phyloP scores from a whole-genome alignment of 2,888 invertebrate genomes.

The Clostera curtula region DNA sequence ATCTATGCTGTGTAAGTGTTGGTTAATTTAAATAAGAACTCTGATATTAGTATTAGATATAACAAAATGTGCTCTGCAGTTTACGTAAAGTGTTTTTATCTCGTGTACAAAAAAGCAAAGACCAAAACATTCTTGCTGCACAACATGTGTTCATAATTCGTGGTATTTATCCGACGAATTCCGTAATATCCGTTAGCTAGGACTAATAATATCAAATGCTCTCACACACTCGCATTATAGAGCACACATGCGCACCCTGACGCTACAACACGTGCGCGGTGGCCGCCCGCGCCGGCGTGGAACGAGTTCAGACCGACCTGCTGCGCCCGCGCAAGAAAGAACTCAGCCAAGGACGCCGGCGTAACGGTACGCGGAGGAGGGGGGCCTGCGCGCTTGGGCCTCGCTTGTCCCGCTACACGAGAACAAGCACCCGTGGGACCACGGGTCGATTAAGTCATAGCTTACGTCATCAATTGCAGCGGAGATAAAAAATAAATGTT shows the following conservation, averaged over 20 bases:
- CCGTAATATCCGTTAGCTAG: conserved; percentile 73
- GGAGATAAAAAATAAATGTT: background rate
- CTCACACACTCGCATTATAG: conserved; percentile 28
- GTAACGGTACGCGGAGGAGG: conserved; percentile 53
- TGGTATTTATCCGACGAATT: conserved; percentile 59
- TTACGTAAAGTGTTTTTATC: too few species aligned
- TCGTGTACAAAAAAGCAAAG: background rate
- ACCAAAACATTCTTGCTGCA: conserved; percentile 11
- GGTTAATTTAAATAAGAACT: too few species aligned
- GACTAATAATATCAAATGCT: conserved; percentile 60
- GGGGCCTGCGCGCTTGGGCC: conserved; percentile 9
- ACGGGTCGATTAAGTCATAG: conserved; percentile 12
- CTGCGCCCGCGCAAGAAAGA: conserved; percentile 67
- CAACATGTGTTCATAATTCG: conserved; percentile 42
- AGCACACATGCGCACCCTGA: conserved; percentile 26
- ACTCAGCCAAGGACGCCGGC: conserved; percentile 74
- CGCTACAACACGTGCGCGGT: conserved; percentile 52
- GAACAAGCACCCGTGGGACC: conserved; percentile 17
- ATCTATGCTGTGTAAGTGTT: too few species aligned
- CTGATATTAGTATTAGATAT: too few species aligned
- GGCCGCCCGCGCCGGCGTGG: conserved; percentile 50
- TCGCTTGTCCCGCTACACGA: conserved; percentile 34
- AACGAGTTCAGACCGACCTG: conserved; percentile 67
- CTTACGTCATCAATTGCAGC: conserved; percentile 14
- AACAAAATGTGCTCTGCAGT: too few species aligned